These are phyloP conservation scores for Parthenolecanium corni DNA, from an alignment of 2,888 invertebrate species.

Conservation along the genomic window DNA sequence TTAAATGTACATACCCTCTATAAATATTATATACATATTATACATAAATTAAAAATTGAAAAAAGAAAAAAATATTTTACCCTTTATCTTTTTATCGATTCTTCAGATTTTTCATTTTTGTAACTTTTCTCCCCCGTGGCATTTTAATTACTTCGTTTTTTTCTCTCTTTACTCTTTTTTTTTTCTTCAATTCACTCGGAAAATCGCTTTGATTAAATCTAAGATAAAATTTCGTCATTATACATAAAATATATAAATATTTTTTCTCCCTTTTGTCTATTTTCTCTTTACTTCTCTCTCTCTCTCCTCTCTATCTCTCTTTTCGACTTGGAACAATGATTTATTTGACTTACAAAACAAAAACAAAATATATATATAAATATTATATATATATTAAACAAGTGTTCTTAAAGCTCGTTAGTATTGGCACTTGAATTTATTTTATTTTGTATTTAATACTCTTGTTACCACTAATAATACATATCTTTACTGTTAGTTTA, in stretches of 20 bases:
- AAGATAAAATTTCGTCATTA: background rate
- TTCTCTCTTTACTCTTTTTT: background rate
- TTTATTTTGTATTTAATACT: conserved; percentile 21
- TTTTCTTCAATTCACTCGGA: conserved; percentile 1
- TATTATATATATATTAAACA: conserved; percentile 2
- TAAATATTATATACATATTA: conserved; percentile 15
- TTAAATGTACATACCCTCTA: conserved; percentile 14
- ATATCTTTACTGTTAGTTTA: conserved; percentile 23
- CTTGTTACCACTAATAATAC: conserved; percentile 28
- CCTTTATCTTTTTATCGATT: conserved; percentile 22
- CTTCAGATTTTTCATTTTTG: conserved; percentile 26
- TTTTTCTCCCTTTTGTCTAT: background rate
- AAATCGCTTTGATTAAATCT: background rate
- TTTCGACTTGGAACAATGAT: no score
- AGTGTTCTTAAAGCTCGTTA: conserved; percentile 27
- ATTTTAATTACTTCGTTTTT: conserved; percentile 5
- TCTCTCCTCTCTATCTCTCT: background rate
- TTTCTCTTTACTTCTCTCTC: conserved; percentile 2
- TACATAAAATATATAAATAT: no score
- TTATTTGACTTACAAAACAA: no score
- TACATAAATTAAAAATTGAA: conserved; percentile 18
- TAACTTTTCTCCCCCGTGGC: conserved; percentile 7
- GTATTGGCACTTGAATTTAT: conserved; percentile 27
- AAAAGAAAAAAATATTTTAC: background rate
- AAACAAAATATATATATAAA: no score